Evolutionary conservation across 2,113 vertebrate species (phyloP), one percentile per base, ranked within the genome.

Genomic region (Calyptommatus sinebrachiatus): DNA sequence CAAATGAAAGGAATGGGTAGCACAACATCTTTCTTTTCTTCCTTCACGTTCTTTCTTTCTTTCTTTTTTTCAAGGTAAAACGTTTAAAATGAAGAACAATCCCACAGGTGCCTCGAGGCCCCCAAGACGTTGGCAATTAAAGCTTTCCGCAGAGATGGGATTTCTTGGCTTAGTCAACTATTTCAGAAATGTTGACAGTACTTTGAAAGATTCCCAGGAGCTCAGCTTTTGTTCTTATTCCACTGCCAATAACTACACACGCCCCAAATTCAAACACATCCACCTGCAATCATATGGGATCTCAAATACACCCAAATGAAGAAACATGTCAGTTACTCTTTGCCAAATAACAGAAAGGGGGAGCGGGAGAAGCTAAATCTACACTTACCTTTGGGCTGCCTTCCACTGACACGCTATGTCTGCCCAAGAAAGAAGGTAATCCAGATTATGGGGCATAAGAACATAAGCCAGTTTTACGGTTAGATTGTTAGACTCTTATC

Each of bases 131-230:
- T 93, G 90, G 89, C 89, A 73, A 2, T 76, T 86, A 86, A 71
- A 82, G 76, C 48, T 1, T 1, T 3, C 78, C 85, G 83, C 72
- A 87, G 80, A 14, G 76, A 86, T 88, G 53, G 76, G 69, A 79
- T 91, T 90, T 90, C 83, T 80, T 65, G 87, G 88, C 85, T 71
- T 81, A 85, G 89, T 88, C 87, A 93, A 90, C 8, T 88, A 92
- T 91, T 84, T 88, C 48, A 91, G 85, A 90, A 90, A 91, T 90
- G 89, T 88, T 91, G 89, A 78, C 70, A 69, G 70, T 75, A 11
- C 85, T 89, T 81, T 1, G 73, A 86, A 86, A 86, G 84, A 82
- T 10, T 84, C 82, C 68, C 78, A 73, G 85, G 83, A 88, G 65
- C 78, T 79, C 83, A 84, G 12, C 63, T 83, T 28, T 46, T 62